Evolutionary conservation across 2,888 invertebrate species (phyloP), one percentile per base, ranked within the genome.

Genomic region (Acrobasis consociella): DNA sequence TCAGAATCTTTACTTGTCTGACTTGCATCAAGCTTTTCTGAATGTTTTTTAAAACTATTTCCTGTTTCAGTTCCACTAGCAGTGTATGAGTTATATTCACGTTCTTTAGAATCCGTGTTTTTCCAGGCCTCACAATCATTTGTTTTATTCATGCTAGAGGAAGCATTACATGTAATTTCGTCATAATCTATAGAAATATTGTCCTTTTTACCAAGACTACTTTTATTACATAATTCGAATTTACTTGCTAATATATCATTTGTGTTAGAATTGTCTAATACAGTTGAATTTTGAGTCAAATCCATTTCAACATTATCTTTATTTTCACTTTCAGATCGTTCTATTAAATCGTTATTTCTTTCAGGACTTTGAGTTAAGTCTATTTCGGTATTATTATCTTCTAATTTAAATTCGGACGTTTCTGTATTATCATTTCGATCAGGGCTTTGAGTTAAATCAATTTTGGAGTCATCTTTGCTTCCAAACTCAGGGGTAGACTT

Each of bases 131-230:
- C 58, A 46, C 50, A 58, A 49, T 50, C 13, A 51, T 50, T 16
- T 16, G 37, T 49, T 11, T 60, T 51, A 60, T 49, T 59, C 15
- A 59, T 9, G 31, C 64, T 42, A 56, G 39, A 55, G 1, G 15
- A 10, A 5, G 10, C 16, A 42, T 46, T 38, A 13, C 56, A 46
- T 11, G 55, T 39, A 9, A 85, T 64, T 65, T 88, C 87, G 76
- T 91, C 91, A 77, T 89, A 90, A 74, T 89, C 89, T 70, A 89
- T 82, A 53, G 89, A 90, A 15, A 87, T 65, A 68, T 89, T 69
- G 62, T 81, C 75, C 64, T 67, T 78, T 68, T 82, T 86, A 5
- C 82, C 83, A 38, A 88, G 69, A 69, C 67, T 76, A 60, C 70
- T 76, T 51, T 64, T 71, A 60, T 70, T 68, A 49, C 67, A 64